Base-by-base conservation (phyloP, 1,140 invertebrate genomes). In the Drosophila kurseongensis region DNA sequence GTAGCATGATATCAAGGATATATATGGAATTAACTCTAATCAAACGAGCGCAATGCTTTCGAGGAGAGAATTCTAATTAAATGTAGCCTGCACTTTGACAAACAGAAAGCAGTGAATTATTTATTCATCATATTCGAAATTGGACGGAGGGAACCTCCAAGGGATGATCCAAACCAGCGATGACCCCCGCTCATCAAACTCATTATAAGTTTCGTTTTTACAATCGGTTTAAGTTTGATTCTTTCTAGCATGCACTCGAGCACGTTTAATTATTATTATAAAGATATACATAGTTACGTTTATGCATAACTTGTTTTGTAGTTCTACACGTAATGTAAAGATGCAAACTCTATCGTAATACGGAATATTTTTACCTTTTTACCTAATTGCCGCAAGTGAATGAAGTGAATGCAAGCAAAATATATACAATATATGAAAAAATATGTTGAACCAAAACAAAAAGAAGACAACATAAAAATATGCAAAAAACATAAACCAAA, bases 321-420 rank as follows among this genome's bases (percentile, higher is more conserved):
- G 84, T 88, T 88, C 69, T 85, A 85, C 80, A 88, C 65, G 29
- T 88, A 77, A 63, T 89, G 76, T 89, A 83, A 83, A 80, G 75
- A 55, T 72, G 57, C 35, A 67, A 76, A 76, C 51, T 60, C 48
- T 76, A 83, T 79, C 52, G 58, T 66, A 82, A 62, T 72, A 61
- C 69, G 57, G 55, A 80, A 62, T 77, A 84, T 78, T 84, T 84
- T 73, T 84, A 80, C 35, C 71, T 69, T 65, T 89, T 75, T 86
- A 86, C 71, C 58, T 58, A 65, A 81, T 68, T 56, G 41, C 50
- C 14, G 32, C 63, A 55, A 75, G 55, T 75, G 69, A 71, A 61
- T 71, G 60, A 82, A 63, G 57, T 56, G 58, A 69, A 58, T 71
- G 48, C 44, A 68, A 80, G 55, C 62, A 47, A 80, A 76, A 80